Evolutionary conservation across 2,113 vertebrate genomes (phyloP), one percentile per base, ranked within the genome.

Genomic region (Nothocercus julius): DNA sequence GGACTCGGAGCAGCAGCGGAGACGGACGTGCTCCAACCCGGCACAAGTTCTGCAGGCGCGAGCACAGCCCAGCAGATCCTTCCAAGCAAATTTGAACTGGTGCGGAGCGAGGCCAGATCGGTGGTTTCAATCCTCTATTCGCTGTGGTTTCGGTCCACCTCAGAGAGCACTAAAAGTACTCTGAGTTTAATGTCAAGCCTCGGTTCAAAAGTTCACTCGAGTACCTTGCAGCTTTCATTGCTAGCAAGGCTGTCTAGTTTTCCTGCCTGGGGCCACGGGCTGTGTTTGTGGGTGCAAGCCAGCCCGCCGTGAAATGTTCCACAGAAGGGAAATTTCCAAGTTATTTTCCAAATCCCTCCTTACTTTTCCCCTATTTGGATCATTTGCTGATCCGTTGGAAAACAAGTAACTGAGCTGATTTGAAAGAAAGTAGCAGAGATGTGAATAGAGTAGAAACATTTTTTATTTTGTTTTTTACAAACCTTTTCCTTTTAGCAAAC

Each of bases 201-300:
- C 8, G 10, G 45, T 44, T 69, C 9, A 53, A 73, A 68, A 58
- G 34, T 45, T 69, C 38, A 28, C 32, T 24, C 5, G 34, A 80
- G 49, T 49, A 56, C 16, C 38, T 56, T 63, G 38, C 79, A 82
- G 64, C 20, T 6, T 63, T 51, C 8, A 5, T n/a, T 59, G 58
- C 0, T 4, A 73, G 24, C 38, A 42, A 15, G 15, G 9, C 25
- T 40, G 18, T 17, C 40, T 64, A 3, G 6, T 68, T 89, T 47
- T 82, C 27, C 58, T 64, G 14, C 30, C 0, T 0, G 0, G 0
- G 44, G 13, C 75, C 61, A 19, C 16, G 19, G 7, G 11, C 9
- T 1, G 1, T 62, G 32, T 22, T 79, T 0, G 0, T 58, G 44
- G 13, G 13, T 25, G 3, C 18, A 58, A 25, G 21, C 5, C 54